phyloP scores from a whole-genome alignment of 2,888 invertebrate genomes.

The Chaitophorus viminalis region DNA sequence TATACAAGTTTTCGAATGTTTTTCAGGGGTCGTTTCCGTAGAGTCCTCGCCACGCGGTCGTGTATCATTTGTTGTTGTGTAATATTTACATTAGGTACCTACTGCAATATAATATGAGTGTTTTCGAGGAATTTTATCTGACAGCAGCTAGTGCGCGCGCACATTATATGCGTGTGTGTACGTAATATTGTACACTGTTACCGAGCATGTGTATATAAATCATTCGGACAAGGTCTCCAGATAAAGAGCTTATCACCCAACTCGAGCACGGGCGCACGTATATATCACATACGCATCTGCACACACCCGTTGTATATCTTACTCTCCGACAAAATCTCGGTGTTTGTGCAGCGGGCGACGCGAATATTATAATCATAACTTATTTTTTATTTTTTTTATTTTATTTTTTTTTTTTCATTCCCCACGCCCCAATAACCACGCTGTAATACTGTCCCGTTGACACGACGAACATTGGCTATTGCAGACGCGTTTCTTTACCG shows the following conservation, averaged over 20 bases:
- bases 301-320: not conserved
- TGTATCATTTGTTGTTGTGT: not conserved
- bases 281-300: not conserved
- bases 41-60: not conserved
- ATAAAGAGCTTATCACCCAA: constrained; percentile 46
- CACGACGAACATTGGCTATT: too few species aligned
- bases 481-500: too few species aligned
- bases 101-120: too few species aligned
- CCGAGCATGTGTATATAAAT: constrained; percentile 5
- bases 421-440: too few species aligned
- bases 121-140: constrained; percentile 1
- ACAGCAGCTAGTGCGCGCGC: not conserved
- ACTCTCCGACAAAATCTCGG: not conserved
- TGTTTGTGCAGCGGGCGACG: too few species aligned
- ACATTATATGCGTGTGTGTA: not conserved
- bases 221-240: constrained; percentile 41
- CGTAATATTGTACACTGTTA: not conserved
- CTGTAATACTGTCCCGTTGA: too few species aligned
- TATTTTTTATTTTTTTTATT: too few species aligned
- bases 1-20: too few species aligned
- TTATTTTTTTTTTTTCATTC: too few species aligned
- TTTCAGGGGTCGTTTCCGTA: not conserved
- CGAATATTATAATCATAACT: too few species aligned
- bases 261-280: not conserved
- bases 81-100: not conserved